phyloP scores from a whole-genome alignment of 1,140 invertebrate genomes.

The Protaetia brevitarsis region DNA sequence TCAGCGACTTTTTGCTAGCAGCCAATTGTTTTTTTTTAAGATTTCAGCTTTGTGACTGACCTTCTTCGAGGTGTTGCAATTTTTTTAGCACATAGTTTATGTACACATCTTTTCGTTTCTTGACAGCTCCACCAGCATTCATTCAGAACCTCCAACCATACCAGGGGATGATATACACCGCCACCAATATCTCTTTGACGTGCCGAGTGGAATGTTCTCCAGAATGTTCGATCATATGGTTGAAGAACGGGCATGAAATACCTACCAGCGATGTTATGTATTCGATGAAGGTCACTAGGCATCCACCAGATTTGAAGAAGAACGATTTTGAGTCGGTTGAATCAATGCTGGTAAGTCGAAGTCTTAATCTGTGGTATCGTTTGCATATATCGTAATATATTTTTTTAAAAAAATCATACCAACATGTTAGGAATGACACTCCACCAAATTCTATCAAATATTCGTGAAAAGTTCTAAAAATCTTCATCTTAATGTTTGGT shows the following conservation, averaged over 20 bases:
- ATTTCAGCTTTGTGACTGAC: too few relatives aligned
- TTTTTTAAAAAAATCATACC: too few relatives aligned
- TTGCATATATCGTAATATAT: too few relatives aligned
- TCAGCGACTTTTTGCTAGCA: background rate
- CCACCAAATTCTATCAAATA: too few relatives aligned
- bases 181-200: constrained; percentile 71
- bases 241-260: constrained; percentile 67
- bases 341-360: constrained; percentile 66
- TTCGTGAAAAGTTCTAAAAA: too few relatives aligned
- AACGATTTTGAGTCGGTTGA: constrained; percentile 86
- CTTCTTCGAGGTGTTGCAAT: too few relatives aligned
- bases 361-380: background rate
- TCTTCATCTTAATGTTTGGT: too few relatives aligned
- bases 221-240: constrained; percentile 78
- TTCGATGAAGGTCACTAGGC: constrained; percentile 62
- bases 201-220: constrained; percentile 88
- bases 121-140: constrained; percentile 75
- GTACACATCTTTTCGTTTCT: background rate
- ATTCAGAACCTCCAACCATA: constrained; percentile 80
- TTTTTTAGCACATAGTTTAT: too few relatives aligned
- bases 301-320: constrained; percentile 65
- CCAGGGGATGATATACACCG: constrained; percentile 68
- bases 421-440: too few relatives aligned
- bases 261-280: constrained; percentile 63
- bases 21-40: background rate